These are phyloP conservation scores for Planococcus citri DNA, from an alignment of 1,140 invertebrate genomes.

Conservation along the genomic window DNA sequence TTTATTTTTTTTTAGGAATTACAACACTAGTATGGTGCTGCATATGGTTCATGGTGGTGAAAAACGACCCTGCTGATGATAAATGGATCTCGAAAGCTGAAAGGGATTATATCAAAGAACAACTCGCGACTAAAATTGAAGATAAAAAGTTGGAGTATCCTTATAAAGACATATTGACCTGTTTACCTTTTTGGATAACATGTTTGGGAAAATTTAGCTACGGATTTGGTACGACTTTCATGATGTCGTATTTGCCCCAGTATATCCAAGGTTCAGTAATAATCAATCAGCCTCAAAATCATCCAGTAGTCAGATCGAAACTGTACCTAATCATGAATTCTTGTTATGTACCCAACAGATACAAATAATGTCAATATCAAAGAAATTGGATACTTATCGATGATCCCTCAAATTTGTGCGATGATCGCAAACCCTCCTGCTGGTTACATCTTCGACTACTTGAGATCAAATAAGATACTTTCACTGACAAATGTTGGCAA, in stretches of 20 bases:
- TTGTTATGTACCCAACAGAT: not conserved
- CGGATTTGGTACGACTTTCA: not conserved
- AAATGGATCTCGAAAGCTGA: constrained; percentile 58
- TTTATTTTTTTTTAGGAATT: constrained; percentile 34
- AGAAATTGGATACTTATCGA: not conserved
- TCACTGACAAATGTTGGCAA: not conserved
- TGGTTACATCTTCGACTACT: not conserved
- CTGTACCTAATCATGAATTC: no score
- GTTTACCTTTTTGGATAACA: not conserved
- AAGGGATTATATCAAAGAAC: constrained; percentile 55
- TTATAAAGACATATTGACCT: not conserved
- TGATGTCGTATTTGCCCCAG: not conserved
- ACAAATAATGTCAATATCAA: not conserved
- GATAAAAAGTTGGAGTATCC: not conserved
- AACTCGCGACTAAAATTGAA: constrained; percentile 26
- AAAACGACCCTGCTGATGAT: constrained; percentile 61
- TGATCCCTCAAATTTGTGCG: not conserved
- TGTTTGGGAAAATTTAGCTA: not conserved
- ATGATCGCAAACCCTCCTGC: not conserved
- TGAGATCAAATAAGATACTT: not conserved
- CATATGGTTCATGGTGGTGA: constrained; percentile 53
- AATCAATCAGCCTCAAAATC: no score
- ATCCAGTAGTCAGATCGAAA: no score
- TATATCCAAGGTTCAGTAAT: not conserved
- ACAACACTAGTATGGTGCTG: constrained; percentile 56